A percentile compares a stretch with the other conserved stretches of the same genome.
These are phyloP conservation scores for Noctua janthe DNA, from an alignment of 2,888 invertebrate species.

Conservation along the genomic window DNA sequence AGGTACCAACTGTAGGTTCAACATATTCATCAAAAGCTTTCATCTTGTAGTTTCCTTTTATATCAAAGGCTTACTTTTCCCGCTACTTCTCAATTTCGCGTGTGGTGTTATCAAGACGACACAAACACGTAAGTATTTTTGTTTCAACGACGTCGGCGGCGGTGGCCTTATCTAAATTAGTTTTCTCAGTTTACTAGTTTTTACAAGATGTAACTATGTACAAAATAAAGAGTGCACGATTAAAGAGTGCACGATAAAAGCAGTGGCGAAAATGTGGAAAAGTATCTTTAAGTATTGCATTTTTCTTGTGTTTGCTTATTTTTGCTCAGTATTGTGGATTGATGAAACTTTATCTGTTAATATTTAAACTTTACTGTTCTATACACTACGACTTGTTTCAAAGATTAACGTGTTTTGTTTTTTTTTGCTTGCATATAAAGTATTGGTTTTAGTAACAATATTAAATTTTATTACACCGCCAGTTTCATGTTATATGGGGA, in stretches of 20 bases:
- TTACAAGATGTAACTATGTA: slow-evolving; percentile 1
- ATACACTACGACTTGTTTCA: background rate
- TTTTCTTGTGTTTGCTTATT: background rate
- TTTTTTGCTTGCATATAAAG: background rate
- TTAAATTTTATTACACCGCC: background rate
- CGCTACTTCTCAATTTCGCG: slow-evolving; percentile 57
- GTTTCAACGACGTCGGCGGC: slow-evolving; percentile 9
- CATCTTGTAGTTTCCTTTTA: slow-evolving; percentile 17
- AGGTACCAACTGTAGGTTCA: background rate
- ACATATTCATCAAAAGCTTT: slow-evolving; percentile 6
- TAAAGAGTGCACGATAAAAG: slow-evolving; percentile 27
- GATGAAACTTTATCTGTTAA: background rate
- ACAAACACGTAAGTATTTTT: slow-evolving; percentile 25
- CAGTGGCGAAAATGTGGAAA: slow-evolving; percentile 12
- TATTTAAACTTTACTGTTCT: background rate
- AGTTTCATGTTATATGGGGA: background rate
- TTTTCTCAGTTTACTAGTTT: slow-evolving; percentile 40
- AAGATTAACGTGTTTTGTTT: background rate
- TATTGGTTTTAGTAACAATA: background rate
- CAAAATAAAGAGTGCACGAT: slow-evolving; percentile 27
- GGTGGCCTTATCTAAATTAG: slow-evolving; percentile 60
- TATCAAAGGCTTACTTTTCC: slow-evolving; percentile 39
- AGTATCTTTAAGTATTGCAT: background rate
- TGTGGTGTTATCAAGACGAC: slow-evolving; percentile 50
- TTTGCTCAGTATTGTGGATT: background rate